Evolutionary conservation across 2,113 vertebrate species (phyloP).

Genomic region (Panthera tigris): DNA sequence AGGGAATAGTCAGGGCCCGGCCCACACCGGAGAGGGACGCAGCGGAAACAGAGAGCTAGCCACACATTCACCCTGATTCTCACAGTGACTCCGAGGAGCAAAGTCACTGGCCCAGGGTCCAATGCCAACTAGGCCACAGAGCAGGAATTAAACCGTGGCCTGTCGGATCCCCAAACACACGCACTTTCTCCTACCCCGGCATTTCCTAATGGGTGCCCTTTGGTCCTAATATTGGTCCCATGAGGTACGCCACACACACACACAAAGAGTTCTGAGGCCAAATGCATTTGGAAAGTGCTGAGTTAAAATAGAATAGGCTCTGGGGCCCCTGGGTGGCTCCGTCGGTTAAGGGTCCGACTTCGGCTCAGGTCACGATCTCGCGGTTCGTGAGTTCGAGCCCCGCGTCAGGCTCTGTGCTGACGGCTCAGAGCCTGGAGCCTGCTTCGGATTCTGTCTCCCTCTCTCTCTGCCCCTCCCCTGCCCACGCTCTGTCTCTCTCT

Average conservation of each 20-base stretch:
- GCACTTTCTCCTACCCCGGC: neutral
- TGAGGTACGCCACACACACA: neutral
- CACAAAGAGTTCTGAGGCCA: neutral
- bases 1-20: neutral
- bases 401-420: too few relatives aligned
- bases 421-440: too few relatives aligned
- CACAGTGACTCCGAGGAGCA: neutral
- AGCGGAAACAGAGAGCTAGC: neutral
- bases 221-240: neutral
- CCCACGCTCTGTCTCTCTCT: too few relatives aligned
- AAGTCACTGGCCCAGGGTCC: too few relatives aligned
- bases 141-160: accelerated
- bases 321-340: too few relatives aligned
- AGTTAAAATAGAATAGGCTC: neutral
- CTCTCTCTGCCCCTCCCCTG: too few relatives aligned
- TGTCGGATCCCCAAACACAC: neutral
- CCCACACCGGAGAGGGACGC: neutral
- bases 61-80: neutral
- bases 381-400: too few relatives aligned
- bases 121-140: neutral
- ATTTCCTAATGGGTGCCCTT: neutral
- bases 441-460: too few relatives aligned
- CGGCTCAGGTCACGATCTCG: too few relatives aligned
- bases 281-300: neutral
- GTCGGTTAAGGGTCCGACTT: too few relatives aligned